Base-by-base conservation (phyloP, 2,797 vertebrate species). In the Siniperca undulata region DNA sequence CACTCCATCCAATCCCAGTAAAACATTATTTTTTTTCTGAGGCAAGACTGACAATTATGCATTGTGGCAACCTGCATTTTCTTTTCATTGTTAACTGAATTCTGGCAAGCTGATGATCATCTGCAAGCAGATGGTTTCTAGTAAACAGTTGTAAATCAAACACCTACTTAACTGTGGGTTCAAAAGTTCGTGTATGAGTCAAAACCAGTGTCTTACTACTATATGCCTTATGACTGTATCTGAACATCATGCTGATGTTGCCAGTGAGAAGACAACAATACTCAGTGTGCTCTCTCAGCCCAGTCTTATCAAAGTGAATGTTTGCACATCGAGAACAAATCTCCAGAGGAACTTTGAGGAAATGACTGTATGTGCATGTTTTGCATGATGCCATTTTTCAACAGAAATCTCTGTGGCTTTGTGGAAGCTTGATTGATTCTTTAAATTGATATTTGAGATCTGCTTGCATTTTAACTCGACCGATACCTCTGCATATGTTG, bases 51-150 rank as follows among this genome's bases (percentile, higher is more conserved):
- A 53, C 44, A 34, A 30, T 19, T 61, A 0, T 46, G 8, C 53
- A 38, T 38, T 3, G 9, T 42, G 53, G 11, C 56, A 46, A 56
- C 12, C n/a, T 65, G 46, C 14, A 34, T 70, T 78, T 73, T 65
- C 30, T 78, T 83, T 69, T 76, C 0, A 58, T 27, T 62, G 40
- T 42, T 70, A 62, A 77, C 40, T 70, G 5, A 86, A 61, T 81
- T 72, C 46, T 34, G 52, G 74, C 52, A 70, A 61, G 10, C 38
- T 71, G 38, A 65, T 85, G 24, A 61, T 85, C 52, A 59, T 58
- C 70, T 69, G 62, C 62, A 81, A 44, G 77, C 55, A 22, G 14
- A 30, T 30, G 30, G 30, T 30, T 30, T 30, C 30, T 30, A 30
- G 30, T 30, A 30, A 30, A 30, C 30, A 30, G 30, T 3, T 30